These are phyloP conservation scores for Galago senegalensis DNA, from an alignment of 2,797 vertebrate genomes.

Conservation along the genomic window DNA sequence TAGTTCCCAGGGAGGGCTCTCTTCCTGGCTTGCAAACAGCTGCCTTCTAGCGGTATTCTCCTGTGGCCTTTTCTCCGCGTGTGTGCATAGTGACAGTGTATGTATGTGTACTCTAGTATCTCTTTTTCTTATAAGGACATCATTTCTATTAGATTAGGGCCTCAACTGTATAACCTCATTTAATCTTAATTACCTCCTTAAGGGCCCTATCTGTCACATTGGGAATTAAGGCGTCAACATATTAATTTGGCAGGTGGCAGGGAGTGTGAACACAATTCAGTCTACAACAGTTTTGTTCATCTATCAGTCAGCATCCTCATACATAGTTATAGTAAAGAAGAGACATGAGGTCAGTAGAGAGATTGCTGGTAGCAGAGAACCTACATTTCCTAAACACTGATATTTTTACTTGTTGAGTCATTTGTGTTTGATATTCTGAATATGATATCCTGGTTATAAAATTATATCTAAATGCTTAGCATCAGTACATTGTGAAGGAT, in stretches of 20 bases:
- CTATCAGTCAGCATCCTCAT: background rate
- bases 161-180: background rate
- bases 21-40: background rate
- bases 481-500: background rate
- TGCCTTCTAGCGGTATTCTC: background rate
- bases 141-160: background rate
- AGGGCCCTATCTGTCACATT: background rate
- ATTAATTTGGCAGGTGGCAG: background rate
- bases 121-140: background rate
- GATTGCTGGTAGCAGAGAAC: too few species aligned
- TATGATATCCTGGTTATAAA: background rate
- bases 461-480: background rate
- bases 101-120: rapidly evolving
- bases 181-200: background rate
- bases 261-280: background rate
- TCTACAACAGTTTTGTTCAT: background rate
- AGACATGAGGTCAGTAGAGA: background rate
- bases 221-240: background rate
- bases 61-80: background rate
- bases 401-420: background rate
- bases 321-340: background rate
- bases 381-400: background rate
- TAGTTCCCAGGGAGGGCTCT: background rate
- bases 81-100: background rate
- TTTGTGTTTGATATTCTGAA: background rate